Conservation (phyloP, 1,140 invertebrate genomes). For the Andrena cerasifolii region DNA sequence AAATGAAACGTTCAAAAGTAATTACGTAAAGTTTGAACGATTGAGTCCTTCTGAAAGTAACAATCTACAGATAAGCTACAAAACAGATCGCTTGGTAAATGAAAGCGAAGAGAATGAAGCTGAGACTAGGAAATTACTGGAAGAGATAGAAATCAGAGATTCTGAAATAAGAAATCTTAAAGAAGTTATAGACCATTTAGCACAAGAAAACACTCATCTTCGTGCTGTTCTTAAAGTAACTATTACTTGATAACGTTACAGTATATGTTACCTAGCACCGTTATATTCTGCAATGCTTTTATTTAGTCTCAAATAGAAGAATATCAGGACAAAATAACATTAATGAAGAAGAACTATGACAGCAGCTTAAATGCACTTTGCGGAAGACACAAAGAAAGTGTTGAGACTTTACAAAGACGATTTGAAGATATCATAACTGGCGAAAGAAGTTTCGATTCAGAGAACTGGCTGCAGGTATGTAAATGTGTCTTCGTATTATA, state of each 20-base stretch:
- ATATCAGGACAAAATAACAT: conserved; percentile 54
- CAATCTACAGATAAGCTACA: conserved; percentile 9
- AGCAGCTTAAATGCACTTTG: conserved; percentile 49
- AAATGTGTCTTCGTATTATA: neutral
- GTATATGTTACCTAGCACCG: neutral
- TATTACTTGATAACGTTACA: conserved; percentile 21
- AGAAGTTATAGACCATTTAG: conserved; percentile 45
- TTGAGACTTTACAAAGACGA: conserved; percentile 53
- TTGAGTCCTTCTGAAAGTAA: conserved; percentile 4
- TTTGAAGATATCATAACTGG: conserved; percentile 56
- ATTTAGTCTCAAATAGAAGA: conserved; percentile 46
- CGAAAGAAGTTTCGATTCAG: conserved; percentile 50
- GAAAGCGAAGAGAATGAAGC: conserved; percentile 33
- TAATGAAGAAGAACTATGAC: conserved; percentile 60
- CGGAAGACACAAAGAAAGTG: conserved; percentile 47
- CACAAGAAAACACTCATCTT: conserved; percentile 50
- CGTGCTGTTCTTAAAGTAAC: conserved; percentile 34
- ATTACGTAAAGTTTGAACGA: neutral
- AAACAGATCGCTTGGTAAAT: conserved; percentile 16
- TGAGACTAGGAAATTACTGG: conserved; percentile 44
- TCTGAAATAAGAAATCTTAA: conserved; percentile 56
- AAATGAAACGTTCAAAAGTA: neutral
- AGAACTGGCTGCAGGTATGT: conserved; percentile 60
- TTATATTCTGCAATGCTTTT: neutral
- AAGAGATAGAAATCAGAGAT: conserved; percentile 51